phyloP scores from a whole-genome alignment of 1,140 invertebrate species.

The Apolygus lucorum region DNA sequence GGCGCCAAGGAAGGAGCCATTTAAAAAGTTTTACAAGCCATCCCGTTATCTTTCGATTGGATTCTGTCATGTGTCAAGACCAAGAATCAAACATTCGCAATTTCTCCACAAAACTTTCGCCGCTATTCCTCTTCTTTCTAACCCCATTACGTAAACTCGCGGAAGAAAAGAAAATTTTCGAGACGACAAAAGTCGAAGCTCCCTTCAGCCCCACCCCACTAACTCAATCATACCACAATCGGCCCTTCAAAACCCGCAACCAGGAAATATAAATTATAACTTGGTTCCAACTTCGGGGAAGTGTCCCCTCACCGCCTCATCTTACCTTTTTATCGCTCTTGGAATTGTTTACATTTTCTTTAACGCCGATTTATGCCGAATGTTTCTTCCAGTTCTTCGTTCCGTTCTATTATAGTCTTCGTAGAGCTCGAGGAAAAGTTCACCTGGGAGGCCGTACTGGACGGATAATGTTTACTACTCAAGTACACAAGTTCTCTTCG shows the following conservation, averaged over 20 bases:
- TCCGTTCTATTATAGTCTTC: too few species aligned
- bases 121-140: not conserved
- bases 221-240: slow-evolving; percentile 12
- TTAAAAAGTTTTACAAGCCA: slow-evolving; percentile 16
- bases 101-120: not conserved
- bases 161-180: slow-evolving; percentile 4
- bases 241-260: not conserved
- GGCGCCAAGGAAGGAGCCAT: slow-evolving; percentile 7
- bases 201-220: not conserved
- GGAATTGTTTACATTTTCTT: not conserved
- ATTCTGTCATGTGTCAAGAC: slow-evolving; percentile 16
- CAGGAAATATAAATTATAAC: slow-evolving; percentile 15
- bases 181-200: slow-evolving; percentile 8
- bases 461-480: too few species aligned
- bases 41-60: slow-evolving; percentile 15
- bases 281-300: not conserved
- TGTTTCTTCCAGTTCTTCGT: too few species aligned
- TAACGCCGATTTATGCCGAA: too few species aligned
- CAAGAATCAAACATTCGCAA: slow-evolving; percentile 14
- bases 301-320: not conserved
- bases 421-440: too few species aligned
- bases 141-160: not conserved
- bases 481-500: too few species aligned
- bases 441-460: too few species aligned
- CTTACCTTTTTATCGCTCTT: not conserved